Conservation (phyloP, 1,140 invertebrate genomes). For the Drosophila repleta region DNA sequence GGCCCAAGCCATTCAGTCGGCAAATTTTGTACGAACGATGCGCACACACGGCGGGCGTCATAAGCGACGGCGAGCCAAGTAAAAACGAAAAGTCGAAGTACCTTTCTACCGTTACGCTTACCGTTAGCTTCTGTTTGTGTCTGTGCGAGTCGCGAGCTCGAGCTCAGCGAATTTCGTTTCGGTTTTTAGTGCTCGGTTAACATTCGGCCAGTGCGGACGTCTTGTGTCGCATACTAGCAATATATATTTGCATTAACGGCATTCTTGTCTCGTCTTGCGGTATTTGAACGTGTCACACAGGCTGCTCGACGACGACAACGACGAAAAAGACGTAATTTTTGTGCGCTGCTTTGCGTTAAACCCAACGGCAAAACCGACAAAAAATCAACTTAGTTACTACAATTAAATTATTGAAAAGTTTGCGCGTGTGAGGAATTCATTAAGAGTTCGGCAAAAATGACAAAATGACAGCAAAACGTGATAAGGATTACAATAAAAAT, state of each 20-base stretch:
- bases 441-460: constrained; percentile 77
- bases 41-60: constrained; percentile 58
- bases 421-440: constrained; percentile 59
- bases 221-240: constrained; percentile 5
- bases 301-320: neutral
- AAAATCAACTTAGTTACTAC: neutral
- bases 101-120: constrained; percentile 55
- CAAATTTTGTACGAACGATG: constrained; percentile 71
- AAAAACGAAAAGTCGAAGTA: constrained; percentile 61
- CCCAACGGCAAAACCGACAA: constrained; percentile 15
- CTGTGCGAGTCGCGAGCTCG: constrained; percentile 9
- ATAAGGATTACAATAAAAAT: constrained; percentile 83
- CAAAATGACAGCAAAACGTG: constrained; percentile 84
- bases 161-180: too few species aligned
- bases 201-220: constrained; percentile 60
- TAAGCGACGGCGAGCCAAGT: constrained; percentile 45
- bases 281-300: neutral
- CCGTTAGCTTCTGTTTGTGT: constrained; percentile 37
- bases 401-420: constrained; percentile 23
- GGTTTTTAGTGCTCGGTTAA: constrained; percentile 61
- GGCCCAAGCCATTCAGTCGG: constrained; percentile 68
- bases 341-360: constrained; percentile 3
- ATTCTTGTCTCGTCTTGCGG: constrained; percentile 5
- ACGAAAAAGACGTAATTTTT: constrained; percentile 65
- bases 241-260: neutral